Conservation (phyloP, 37 sponge, comb jelly and placozoan genomes). For the Amphimedon queenslandica region DNA sequence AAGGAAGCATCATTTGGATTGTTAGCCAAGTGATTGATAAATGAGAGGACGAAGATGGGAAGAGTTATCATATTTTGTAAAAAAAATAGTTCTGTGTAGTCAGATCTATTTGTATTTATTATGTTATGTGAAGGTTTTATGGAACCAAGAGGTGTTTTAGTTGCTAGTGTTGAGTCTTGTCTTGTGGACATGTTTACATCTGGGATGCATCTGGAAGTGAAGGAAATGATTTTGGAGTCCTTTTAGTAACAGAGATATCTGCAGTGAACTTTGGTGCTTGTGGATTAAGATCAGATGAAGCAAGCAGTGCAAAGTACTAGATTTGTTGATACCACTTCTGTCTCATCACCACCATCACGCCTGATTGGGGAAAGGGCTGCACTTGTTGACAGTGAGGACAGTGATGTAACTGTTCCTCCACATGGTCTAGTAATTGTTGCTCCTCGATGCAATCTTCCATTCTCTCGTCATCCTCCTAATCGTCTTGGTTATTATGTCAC, state of each 20-base stretch:
- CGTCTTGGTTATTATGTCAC: no score
- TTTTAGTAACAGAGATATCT: neutral
- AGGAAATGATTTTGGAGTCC: slow-evolving; percentile 9
- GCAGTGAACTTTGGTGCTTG: no score
- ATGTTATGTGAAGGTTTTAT: slow-evolving; percentile 6
- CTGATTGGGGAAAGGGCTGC: no score
- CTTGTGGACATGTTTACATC: slow-evolving; percentile 23
- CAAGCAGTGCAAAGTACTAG: no score
- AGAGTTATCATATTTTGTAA: slow-evolving; percentile 18
- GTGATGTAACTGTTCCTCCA: no score
- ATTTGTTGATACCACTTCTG: no score
- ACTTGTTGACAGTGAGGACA: no score
- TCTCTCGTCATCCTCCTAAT: no score
- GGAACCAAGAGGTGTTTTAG: slow-evolving; percentile 5
- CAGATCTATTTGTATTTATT: slow-evolving; percentile 6
- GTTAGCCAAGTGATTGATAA: neutral
- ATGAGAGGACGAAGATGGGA: neutral
- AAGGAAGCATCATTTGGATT: slow-evolving; percentile 1
- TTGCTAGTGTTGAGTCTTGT: neutral
- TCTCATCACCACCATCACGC: no score
- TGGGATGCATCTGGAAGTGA: slow-evolving; percentile 4
- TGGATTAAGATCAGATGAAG: no score
- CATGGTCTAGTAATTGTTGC: no score
- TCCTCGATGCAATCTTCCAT: no score
- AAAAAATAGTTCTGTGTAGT: slow-evolving; percentile 1